These are phyloP conservation scores for Aegotheles bennettii DNA, from an alignment of 2,113 vertebrate species.

Conservation along the genomic window DNA sequence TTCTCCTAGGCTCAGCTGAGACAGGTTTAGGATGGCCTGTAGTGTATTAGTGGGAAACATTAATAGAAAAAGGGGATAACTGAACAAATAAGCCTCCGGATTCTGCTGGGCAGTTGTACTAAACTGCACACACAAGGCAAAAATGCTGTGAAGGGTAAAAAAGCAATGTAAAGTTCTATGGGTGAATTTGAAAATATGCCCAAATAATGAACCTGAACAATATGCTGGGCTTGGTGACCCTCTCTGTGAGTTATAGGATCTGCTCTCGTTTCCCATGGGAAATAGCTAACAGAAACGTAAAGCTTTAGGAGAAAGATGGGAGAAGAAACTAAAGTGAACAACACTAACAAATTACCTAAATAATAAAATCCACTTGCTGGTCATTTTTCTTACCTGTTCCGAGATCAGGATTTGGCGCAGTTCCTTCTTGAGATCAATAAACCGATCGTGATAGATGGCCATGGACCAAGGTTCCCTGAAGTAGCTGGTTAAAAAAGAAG, in stretches of 20 bases:
- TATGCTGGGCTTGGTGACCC: not conserved
- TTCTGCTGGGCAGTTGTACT: not conserved
- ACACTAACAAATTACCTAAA: conserved; percentile 28
- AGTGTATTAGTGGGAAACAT: not conserved
- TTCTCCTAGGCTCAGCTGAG: not conserved
- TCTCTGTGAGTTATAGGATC: not conserved
- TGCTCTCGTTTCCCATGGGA: not conserved
- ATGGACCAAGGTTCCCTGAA: conserved; percentile 87
- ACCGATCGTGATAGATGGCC: conserved; percentile 90
- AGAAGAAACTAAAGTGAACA: conserved; percentile 59
- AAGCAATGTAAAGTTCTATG: not conserved
- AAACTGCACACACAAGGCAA: not conserved
- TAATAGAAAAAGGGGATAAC: not conserved
- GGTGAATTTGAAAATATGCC: not conserved
- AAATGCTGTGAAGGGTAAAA: not conserved
- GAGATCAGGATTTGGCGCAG: conserved; percentile 78
- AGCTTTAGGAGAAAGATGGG: not conserved
- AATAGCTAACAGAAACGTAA: not conserved
- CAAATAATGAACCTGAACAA: not conserved
- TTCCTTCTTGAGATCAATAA: conserved; percentile 89
- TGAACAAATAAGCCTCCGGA: not conserved
- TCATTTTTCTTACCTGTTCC: conserved; percentile 66
- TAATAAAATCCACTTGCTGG: conserved; percentile 24
- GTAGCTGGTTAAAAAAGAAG: conserved; percentile 80
- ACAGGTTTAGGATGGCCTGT: not conserved